phyloP scores from a whole-genome alignment of 2,888 invertebrate genomes.

The Carcina quercana region DNA sequence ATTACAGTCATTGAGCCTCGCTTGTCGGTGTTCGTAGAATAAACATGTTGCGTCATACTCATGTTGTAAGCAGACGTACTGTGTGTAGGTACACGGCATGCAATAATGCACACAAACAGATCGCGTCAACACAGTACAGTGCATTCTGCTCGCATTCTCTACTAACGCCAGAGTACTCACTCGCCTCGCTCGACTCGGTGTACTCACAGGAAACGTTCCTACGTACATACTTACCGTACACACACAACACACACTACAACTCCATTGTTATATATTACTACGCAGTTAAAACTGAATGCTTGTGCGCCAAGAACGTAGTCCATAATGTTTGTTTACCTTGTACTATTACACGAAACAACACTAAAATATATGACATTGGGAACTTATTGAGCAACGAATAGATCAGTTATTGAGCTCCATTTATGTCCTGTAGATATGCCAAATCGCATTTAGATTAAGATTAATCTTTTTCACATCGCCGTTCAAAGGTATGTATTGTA shows the following conservation, averaged over 20 bases:
- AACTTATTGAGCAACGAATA: too few relatives aligned
- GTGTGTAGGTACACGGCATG: slow-evolving; percentile 24
- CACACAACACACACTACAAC: background rate
- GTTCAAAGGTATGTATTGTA: too few relatives aligned
- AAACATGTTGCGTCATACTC: slow-evolving; percentile 43
- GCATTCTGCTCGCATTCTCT: background rate
- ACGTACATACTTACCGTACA: too few relatives aligned
- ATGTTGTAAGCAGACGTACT: slow-evolving; percentile 15
- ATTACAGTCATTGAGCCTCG: slow-evolving; percentile 42
- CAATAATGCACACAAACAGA: slow-evolving; percentile 35
- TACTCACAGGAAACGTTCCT: slow-evolving; percentile 2
- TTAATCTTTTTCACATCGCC: too few relatives aligned
- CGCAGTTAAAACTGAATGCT: slow-evolving; percentile 6
- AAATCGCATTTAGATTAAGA: too few relatives aligned
- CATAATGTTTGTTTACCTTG: background rate
- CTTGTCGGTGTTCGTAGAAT: slow-evolving; percentile 28
- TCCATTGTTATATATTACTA: slow-evolving; percentile 4
- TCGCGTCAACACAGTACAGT: slow-evolving; percentile 20
- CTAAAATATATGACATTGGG: too few relatives aligned
- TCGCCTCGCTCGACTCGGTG: background rate
- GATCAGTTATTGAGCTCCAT: too few relatives aligned
- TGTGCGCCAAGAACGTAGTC: slow-evolving; percentile 8
- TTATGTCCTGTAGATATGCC: too few relatives aligned
- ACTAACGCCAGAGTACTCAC: background rate
- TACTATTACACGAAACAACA: too few relatives aligned